Conservation (phyloP, 2,888 invertebrate species). For the Rhogogaster chlorosoma region DNA sequence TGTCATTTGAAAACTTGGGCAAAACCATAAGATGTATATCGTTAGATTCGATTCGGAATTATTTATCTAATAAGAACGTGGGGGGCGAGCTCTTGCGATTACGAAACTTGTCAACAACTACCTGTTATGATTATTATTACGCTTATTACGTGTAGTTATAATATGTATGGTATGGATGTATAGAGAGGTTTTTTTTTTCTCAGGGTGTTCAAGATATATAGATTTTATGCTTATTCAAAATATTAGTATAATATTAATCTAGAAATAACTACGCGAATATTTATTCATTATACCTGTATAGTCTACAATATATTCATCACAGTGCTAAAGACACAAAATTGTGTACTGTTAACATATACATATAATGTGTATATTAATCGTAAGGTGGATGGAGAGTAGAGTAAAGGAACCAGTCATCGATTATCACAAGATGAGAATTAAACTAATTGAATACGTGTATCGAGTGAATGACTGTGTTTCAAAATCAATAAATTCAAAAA, state of each 20-base stretch:
- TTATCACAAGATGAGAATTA: not conserved
- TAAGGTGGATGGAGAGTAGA: constrained; percentile 28
- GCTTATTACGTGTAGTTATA: not conserved
- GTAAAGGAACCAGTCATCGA: constrained; percentile 17
- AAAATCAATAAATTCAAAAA: too few relatives aligned
- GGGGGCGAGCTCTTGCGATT: not conserved
- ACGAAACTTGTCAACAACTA: constrained; percentile 2
- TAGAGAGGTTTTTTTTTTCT: not conserved
- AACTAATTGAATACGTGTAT: not conserved
- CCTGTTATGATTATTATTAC: not conserved
- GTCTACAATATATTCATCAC: constrained; percentile 76
- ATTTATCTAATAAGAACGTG: not conserved
- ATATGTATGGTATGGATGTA: not conserved
- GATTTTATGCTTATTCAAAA: constrained; percentile 47
- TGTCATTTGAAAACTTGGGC: not conserved
- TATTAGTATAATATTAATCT: constrained; percentile 51
- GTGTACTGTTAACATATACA: constrained; percentile 70
- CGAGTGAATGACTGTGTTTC: not conserved
- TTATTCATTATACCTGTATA: constrained; percentile 64
- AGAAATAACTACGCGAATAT: constrained; percentile 71
- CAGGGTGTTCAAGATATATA: not conserved
- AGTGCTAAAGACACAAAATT: constrained; percentile 78
- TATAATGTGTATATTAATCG: constrained; percentile 49
- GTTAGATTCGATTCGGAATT: not conserved
- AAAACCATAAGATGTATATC: not conserved